These are phyloP conservation scores for Drosophila azteca DNA, from an alignment of 1,140 invertebrate species.

Conservation along the genomic window DNA sequence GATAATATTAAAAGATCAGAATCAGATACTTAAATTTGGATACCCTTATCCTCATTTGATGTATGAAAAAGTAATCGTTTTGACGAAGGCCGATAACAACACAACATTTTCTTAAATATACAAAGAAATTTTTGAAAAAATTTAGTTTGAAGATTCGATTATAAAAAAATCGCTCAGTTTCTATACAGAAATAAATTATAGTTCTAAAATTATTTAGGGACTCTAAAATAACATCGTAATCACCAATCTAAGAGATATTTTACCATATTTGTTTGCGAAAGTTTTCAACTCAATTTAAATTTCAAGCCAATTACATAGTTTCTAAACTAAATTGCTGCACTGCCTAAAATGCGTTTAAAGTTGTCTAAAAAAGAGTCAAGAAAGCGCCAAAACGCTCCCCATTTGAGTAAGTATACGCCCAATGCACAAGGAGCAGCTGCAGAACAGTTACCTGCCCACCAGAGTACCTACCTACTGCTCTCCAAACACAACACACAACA, in stretches of 20 bases:
- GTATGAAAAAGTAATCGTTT: too few species aligned
- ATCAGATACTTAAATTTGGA: too few species aligned
- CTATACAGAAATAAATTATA: not conserved
- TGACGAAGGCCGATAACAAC: too few species aligned
- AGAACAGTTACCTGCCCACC: slow-evolving; percentile 12
- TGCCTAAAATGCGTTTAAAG: slow-evolving; percentile 57
- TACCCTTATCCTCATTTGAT: too few species aligned
- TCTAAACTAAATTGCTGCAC: slow-evolving; percentile 65
- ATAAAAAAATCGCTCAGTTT: too few species aligned
- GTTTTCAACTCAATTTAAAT: slow-evolving; percentile 33
- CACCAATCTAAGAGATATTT: not conserved
- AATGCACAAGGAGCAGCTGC: slow-evolving; percentile 31
- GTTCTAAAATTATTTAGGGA: not conserved
- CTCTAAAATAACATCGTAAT: not conserved
- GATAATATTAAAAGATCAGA: too few species aligned
- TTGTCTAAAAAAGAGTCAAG: slow-evolving; percentile 48
- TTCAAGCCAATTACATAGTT: slow-evolving; percentile 40
- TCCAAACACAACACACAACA: not conserved
- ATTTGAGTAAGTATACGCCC: slow-evolving; percentile 74
- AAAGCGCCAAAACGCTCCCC: slow-evolving; percentile 51
- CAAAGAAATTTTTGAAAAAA: too few species aligned
- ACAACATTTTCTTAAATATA: too few species aligned
- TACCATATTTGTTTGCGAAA: slow-evolving; percentile 13
- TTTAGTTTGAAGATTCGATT: too few species aligned
- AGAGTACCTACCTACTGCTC: too few species aligned